Evolutionary conservation across 2,797 vertebrate genomes (phyloP).

Genomic region (Brachyrhaphis roseni): DNA sequence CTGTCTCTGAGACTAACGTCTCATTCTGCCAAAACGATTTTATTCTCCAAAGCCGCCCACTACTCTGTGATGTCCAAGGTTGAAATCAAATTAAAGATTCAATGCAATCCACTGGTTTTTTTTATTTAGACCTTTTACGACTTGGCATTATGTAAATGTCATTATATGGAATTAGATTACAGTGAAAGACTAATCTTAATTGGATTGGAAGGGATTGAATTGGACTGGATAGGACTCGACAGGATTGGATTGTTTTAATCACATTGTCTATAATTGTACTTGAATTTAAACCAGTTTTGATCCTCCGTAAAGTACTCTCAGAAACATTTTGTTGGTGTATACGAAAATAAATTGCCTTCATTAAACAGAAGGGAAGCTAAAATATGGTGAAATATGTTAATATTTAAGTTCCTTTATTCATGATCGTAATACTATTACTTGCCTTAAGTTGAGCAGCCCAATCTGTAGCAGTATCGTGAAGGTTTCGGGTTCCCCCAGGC

Average conservation of each 20-base stretch:
- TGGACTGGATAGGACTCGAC: not conserved
- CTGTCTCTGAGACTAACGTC: not conserved
- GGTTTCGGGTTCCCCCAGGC: constrained; percentile 43
- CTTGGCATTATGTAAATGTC: not conserved
- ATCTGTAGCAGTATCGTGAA: constrained; percentile 52
- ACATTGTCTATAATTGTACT: not conserved
- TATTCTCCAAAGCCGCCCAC: not conserved
- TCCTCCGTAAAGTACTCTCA: not conserved
- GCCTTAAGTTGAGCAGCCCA: constrained; percentile 84
- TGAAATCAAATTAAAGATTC: constrained; percentile 3
- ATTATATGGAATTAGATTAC: constrained; percentile 20
- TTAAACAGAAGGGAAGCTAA: not conserved
- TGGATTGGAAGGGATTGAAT: constrained; percentile 1
- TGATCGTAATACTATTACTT: not conserved
- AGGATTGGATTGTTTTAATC: constrained; percentile 4
- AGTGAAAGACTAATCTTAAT: constrained; percentile 10
- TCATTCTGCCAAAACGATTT: not conserved
- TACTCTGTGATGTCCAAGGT: not conserved
- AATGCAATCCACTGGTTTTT: constrained; percentile 3
- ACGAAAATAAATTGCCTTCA: not conserved
- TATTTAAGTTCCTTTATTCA: not conserved
- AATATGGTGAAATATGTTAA: not conserved
- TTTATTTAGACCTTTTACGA: not conserved
- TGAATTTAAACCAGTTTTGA: not conserved
- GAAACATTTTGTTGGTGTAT: not conserved